Conservation (phyloP, 2,113 vertebrate species). For the Motacilla tschutschensis region DNA sequence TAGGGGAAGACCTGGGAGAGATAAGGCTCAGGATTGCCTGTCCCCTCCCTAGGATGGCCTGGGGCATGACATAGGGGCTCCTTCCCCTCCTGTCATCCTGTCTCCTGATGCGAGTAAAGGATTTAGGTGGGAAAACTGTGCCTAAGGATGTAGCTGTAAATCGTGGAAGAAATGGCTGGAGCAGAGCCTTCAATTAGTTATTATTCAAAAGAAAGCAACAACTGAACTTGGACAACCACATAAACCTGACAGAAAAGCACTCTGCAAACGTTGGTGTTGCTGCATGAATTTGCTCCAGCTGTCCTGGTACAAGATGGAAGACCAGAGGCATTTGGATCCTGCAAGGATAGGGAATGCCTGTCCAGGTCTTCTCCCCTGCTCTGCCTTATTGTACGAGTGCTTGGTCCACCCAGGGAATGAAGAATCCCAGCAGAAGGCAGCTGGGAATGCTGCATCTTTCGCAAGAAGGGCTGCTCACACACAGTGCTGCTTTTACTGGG, state of each 20-base stretch:
- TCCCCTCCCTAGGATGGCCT: neutral
- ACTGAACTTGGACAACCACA: neutral
- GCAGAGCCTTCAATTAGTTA: neutral
- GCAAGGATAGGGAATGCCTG: neutral
- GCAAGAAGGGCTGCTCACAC: neutral
- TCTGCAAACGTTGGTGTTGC: fast-evolving
- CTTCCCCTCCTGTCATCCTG: neutral
- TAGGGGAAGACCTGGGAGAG: neutral
- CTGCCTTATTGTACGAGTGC: neutral
- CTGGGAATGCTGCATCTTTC: neutral
- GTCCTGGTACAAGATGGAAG: neutral
- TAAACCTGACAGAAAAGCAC: neutral
- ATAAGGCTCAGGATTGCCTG: neutral
- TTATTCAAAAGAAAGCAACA: neutral
- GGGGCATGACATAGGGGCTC: neutral
- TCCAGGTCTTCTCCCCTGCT: neutral
- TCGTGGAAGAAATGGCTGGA: neutral
- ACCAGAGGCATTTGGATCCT: neutral
- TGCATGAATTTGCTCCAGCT: neutral
- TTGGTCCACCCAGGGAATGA: neutral
- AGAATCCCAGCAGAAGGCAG: neutral
- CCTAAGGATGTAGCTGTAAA: neutral
- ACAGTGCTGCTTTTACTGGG: neutral
- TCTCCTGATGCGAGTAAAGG: neutral
- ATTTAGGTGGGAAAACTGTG: neutral